Evolutionary conservation across 2,888 invertebrate species (phyloP).

Genomic region (Eubasilissa splendida): DNA sequence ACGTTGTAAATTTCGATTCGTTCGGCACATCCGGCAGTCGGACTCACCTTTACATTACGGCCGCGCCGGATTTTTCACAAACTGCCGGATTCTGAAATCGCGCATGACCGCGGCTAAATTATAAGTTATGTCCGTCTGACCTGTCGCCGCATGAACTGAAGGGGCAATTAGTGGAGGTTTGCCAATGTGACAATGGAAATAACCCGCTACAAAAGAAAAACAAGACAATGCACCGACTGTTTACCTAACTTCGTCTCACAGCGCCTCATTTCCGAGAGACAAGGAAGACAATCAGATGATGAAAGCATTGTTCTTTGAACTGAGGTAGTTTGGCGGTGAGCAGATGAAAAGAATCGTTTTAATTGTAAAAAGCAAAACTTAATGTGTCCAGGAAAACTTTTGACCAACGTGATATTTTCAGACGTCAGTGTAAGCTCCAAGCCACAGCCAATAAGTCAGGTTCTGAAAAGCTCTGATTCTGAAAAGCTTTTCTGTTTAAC

Average conservation of each 20-base stretch:
- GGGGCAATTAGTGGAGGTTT: constrained; percentile 11
- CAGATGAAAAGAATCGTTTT: constrained; percentile 12
- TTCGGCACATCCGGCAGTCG: too few species aligned
- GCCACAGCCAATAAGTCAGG: too few species aligned
- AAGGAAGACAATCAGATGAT: constrained; percentile 46
- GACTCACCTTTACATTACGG: too few species aligned
- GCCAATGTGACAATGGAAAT: constrained; percentile 30
- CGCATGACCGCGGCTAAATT: constrained; percentile 10
- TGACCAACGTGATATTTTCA: constrained; percentile 10
- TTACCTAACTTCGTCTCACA: constrained; percentile 12
- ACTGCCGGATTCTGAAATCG: constrained; percentile 1
- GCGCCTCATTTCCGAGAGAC: constrained; percentile 39
- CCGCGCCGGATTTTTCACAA: background rate
- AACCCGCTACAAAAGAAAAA: constrained; percentile 31
- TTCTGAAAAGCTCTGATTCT: too few species aligned
- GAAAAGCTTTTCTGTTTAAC: too few species aligned
- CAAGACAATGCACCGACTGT: constrained; percentile 31
- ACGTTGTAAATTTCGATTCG: too few species aligned
- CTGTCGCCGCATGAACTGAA: constrained; percentile 6
- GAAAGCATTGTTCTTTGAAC: constrained; percentile 46
- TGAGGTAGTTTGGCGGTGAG: constrained; percentile 13
- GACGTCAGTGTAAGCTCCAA: background rate
- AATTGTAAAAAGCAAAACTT: constrained; percentile 22
- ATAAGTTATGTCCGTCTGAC: background rate
- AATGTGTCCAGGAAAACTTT: constrained; percentile 6